phyloP scores from a whole-genome alignment of 2,797 vertebrate genomes.

The Hydrophis major region DNA sequence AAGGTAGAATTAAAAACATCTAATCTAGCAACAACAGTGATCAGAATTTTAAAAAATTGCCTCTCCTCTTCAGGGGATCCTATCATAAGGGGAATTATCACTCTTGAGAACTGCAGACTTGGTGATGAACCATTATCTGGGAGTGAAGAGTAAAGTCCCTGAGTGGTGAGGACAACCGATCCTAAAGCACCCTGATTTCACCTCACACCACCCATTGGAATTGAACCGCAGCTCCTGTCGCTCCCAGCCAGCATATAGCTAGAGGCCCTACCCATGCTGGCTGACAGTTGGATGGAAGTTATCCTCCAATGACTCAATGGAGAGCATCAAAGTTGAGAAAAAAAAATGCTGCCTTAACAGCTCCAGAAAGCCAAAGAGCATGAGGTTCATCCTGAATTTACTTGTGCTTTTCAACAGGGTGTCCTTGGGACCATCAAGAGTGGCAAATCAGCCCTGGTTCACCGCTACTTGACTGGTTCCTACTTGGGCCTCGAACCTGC shows the following conservation, averaged over 20 bases:
- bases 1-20: not conserved
- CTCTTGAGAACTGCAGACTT: not conserved
- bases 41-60: not conserved
- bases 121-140: not conserved
- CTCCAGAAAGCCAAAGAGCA: not conserved
- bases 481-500: slow-evolving; percentile 85
- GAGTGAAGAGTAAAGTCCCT: not conserved
- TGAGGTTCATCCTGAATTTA: not conserved
- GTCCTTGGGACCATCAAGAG: slow-evolving; percentile 88
- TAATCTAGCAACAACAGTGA: not conserved
- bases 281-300: not conserved
- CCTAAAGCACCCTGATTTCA: not conserved
- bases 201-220: not conserved
- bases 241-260: not conserved
- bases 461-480: slow-evolving; percentile 92
- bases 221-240: not conserved
- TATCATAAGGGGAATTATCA: not conserved
- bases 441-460: slow-evolving; percentile 89
- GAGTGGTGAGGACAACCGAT: not conserved
- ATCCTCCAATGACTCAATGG: not conserved
- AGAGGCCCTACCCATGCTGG: not conserved
- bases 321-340: not conserved
- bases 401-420: slow-evolving; percentile 71
- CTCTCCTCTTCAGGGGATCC: not conserved
- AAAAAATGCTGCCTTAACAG: not conserved